phyloP scores from a whole-genome alignment of 2,888 invertebrate genomes.

The Onchidella celtica region DNA sequence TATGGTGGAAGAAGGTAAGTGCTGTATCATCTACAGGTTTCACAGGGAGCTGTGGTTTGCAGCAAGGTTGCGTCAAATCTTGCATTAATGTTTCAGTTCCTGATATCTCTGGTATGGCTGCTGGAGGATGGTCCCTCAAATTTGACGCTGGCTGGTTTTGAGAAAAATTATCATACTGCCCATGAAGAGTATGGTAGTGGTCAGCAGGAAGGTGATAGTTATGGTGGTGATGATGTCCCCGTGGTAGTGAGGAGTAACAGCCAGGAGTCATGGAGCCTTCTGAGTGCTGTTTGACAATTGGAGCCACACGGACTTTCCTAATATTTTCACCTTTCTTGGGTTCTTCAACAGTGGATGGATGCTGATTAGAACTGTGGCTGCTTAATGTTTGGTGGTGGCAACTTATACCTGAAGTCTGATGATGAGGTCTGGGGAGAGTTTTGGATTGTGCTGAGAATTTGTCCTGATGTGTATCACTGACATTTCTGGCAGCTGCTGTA shows the following conservation, averaged over 20 bases:
- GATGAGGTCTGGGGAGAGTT: constrained; percentile 38
- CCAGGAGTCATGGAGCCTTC: constrained; percentile 40
- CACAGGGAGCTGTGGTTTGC: neutral
- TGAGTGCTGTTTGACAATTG: constrained; percentile 28
- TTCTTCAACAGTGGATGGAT: neutral
- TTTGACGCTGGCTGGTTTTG: neutral
- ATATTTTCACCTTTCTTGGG: neutral
- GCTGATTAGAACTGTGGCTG: neutral
- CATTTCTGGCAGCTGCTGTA: neutral
- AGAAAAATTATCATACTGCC: constrained; percentile 16
- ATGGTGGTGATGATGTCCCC: constrained; percentile 18
- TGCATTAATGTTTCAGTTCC: constrained; percentile 1
- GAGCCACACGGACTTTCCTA: neutral
- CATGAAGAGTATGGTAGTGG: constrained; percentile 10
- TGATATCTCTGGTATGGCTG: neutral
- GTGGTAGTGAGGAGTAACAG: constrained; percentile 51
- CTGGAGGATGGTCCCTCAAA: neutral
- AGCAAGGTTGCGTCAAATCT: constrained; percentile 15
- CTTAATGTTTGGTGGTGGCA: neutral
- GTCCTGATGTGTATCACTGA: constrained; percentile 11
- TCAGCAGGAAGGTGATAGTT: constrained; percentile 5
- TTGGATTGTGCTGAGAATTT: constrained; percentile 13
- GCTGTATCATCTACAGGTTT: constrained; percentile 45
- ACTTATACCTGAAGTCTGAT: neutral
- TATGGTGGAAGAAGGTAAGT: constrained; percentile 42